Conservation (phyloP, 2,113 vertebrate genomes). For the Heliornis fulica region DNA sequence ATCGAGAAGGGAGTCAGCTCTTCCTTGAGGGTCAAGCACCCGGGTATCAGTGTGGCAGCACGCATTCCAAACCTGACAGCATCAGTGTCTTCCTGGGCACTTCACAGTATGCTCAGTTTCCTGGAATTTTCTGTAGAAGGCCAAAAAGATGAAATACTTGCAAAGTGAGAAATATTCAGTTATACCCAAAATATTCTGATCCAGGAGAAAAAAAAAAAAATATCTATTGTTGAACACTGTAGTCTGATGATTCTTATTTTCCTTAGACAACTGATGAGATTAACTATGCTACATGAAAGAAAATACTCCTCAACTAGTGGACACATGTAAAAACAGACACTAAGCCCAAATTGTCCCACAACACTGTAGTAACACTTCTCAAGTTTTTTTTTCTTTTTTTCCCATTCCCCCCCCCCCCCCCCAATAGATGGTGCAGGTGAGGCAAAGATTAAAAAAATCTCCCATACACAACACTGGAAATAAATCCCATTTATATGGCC, state of each 20-base stretch:
- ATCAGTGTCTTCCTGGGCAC: not conserved
- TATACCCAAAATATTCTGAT: not conserved
- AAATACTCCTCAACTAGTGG: not conserved
- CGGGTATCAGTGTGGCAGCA: not conserved
- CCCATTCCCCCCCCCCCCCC: too few species aligned
- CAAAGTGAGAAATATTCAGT: not conserved
- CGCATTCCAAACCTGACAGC: not conserved
- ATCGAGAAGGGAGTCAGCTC: not conserved
- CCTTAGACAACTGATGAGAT: not conserved
- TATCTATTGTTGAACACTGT: not conserved
- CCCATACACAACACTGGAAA: not conserved
- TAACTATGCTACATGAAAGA: not conserved
- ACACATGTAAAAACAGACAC: not conserved
- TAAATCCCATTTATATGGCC: not conserved
- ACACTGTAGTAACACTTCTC: not conserved
- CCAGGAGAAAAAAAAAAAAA: not conserved
- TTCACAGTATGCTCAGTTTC: rapidly evolving
- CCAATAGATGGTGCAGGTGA: rapidly evolving
- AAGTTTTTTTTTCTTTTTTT: not conserved
- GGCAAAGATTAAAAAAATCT: not conserved
- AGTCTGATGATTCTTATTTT: not conserved
- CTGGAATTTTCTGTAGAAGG: not conserved
- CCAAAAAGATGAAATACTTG: not conserved
- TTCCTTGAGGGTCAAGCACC: not conserved
- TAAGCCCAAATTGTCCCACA: not conserved